Conservation (phyloP, 2,113 vertebrate genomes). For the Pipa parva region DNA sequence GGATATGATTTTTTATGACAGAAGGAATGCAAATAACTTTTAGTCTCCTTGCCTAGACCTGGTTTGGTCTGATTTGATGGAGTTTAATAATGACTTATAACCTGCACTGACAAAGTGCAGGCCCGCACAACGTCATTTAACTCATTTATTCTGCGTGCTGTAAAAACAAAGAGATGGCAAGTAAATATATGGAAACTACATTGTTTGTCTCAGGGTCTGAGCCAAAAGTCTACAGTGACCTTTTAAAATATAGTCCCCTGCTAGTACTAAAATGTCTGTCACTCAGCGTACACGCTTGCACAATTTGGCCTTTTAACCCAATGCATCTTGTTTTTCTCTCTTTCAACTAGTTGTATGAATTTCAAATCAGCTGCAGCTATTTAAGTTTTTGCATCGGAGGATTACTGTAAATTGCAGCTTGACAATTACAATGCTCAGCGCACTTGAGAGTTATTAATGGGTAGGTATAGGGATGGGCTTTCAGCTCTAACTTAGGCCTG, state of each 20-base stretch:
- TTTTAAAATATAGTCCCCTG: conserved; percentile 78
- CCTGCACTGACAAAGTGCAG: conserved; percentile 94
- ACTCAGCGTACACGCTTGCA: conserved; percentile 79
- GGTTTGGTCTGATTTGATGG: conserved; percentile 79
- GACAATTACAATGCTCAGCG: conserved; percentile 86
- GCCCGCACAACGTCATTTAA: conserved; percentile 80
- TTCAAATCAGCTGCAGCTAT: conserved; percentile 76
- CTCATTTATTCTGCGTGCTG: conserved; percentile 89
- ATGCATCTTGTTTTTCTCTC: conserved; percentile 76
- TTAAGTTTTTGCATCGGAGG: conserved; percentile 70
- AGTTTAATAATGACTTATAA: conserved; percentile 93
- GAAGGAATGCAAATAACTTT: conserved; percentile 81
- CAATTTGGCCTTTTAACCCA: conserved; percentile 71
- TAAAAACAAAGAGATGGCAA: conserved; percentile 91
- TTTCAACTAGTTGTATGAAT: conserved; percentile 74
- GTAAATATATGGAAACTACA: conserved; percentile 85
- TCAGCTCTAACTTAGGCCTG: conserved; percentile 71
- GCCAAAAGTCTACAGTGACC: conserved; percentile 84
- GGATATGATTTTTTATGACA: conserved; percentile 85
- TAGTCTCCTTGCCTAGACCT: conserved; percentile 68
- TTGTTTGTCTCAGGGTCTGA: conserved; percentile 79
- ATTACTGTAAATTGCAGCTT: conserved; percentile 84
- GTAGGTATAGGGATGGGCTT: conserved; percentile 78
- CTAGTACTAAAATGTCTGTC: conserved; percentile 86
- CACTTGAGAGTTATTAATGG: conserved; percentile 82